phyloP scores from a whole-genome alignment of 2,888 invertebrate species.

The Watsonalla binaria region DNA sequence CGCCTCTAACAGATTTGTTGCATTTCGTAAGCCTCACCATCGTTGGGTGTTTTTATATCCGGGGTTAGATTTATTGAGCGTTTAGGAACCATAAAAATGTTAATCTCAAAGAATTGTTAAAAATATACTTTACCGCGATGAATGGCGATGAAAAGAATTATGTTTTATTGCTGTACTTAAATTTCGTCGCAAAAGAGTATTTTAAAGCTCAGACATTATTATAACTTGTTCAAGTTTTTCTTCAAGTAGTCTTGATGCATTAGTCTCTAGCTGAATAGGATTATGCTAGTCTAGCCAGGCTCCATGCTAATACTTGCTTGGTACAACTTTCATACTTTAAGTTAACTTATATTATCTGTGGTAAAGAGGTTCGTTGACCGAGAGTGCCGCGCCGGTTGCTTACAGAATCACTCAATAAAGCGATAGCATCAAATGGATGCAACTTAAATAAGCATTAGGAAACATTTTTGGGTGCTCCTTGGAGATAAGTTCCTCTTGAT shows the following conservation, averaged over 20 bases:
- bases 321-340: not conserved
- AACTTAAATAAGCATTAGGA: constrained; percentile 74
- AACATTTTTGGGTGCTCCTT: constrained; percentile 67
- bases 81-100: constrained; percentile 72
- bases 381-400: constrained; percentile 1
- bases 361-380: not conserved
- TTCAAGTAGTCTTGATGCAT: not conserved
- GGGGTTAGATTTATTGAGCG: constrained; percentile 63
- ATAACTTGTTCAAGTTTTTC: not conserved
- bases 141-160: constrained; percentile 34
- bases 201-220: not conserved
- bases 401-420: constrained; percentile 13
- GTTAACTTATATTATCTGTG: not conserved
- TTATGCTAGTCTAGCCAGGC: constrained; percentile 35
- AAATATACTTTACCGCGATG: constrained; percentile 39
- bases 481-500: constrained; percentile 71
- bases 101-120: constrained; percentile 49
- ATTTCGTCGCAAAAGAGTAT: not conserved
- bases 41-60: constrained; percentile 49
- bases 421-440: constrained; percentile 64
- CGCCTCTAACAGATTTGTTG: constrained; percentile 57
- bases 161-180: constrained; percentile 12
- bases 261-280: constrained; percentile 11
- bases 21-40: constrained; percentile 45
- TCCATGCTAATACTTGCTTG: not conserved